Conservation (phyloP, 64 coral and sea anemone species). For the Actinia equina region DNA sequence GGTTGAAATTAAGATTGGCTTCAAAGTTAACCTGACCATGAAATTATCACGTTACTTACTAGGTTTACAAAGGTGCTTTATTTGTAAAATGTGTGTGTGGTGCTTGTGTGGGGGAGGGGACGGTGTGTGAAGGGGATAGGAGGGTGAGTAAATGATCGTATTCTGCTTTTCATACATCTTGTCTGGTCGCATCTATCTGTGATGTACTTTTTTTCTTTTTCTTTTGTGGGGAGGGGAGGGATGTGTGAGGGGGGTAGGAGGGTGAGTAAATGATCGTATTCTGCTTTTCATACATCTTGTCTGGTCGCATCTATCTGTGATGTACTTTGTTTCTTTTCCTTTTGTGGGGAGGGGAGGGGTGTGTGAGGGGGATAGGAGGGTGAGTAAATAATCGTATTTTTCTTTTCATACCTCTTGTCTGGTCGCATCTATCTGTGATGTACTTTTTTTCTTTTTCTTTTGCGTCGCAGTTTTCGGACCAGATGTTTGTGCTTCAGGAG, state of each 20-base stretch:
- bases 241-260: not conserved
- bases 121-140: not conserved
- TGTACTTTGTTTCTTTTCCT: not conserved
- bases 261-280: not conserved
- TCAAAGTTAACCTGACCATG: too few species aligned
- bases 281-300: not conserved
- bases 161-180: not conserved
- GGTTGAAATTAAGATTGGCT: too few species aligned
- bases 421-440: not conserved
- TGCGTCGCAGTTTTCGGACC: not conserved
- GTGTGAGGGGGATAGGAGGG: too few species aligned
- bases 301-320: not conserved
- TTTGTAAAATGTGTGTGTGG: too few species aligned
- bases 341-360: not conserved
- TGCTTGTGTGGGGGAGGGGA: not conserved
- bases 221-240: not conserved
- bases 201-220: not conserved
- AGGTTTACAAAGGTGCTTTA: too few species aligned
- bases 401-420: slow-evolving; percentile 1
- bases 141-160: not conserved
- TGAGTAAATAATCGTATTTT: not conserved
- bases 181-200: not conserved
- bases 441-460: not conserved
- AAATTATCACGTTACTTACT: too few species aligned
- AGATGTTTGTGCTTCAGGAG: not conserved